A percentile compares a stretch with the other conserved stretches of the same genome.
phyloP scores from a whole-genome alignment of 2,797 vertebrate species.

The Oreonectes daqikongensis region DNA sequence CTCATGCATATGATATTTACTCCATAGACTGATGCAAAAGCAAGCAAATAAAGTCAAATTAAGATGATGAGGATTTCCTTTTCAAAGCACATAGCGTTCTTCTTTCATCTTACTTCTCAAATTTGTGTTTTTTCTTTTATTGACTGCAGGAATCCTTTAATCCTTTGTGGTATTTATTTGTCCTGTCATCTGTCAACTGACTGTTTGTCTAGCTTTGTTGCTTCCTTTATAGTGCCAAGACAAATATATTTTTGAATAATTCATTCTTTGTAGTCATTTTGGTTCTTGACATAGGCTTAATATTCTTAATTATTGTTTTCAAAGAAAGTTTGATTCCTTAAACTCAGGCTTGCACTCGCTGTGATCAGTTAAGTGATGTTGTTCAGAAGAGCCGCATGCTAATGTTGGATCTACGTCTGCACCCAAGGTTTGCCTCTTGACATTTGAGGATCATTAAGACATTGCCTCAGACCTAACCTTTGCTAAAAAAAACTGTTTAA shows the following conservation, averaged over 20 bases:
- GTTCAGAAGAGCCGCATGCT: conserved; percentile 56
- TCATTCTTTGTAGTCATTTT: conserved; percentile 5
- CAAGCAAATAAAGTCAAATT: conserved; percentile 16
- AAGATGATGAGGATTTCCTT: neutral
- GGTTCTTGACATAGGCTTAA: conserved; percentile 7
- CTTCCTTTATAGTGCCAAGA: neutral
- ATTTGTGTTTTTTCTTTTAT: neutral
- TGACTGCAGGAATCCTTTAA: conserved; percentile 33
- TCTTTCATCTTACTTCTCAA: neutral
- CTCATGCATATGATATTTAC: conserved; percentile 3
- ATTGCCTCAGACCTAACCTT: conserved; percentile 72
- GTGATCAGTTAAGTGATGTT: conserved; percentile 51
- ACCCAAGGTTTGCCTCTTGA: conserved; percentile 71
- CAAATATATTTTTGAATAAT: conserved; percentile 35
- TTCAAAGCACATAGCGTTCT: conserved; percentile 10
- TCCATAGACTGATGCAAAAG: neutral
- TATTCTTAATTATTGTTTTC: conserved; percentile 22
- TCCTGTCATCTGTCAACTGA: neutral
- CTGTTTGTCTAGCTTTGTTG: conserved; percentile 24
- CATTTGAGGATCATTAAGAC: conserved; percentile 79
- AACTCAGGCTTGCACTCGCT: conserved; percentile 1
- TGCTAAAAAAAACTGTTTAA: conserved; percentile 66
- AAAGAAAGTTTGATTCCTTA: conserved; percentile 35
- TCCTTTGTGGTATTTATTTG: conserved; percentile 9
- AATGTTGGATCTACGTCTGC: conserved; percentile 65